phyloP scores from a whole-genome alignment of 2,113 vertebrate genomes.

The Hemicordylus capensis region DNA sequence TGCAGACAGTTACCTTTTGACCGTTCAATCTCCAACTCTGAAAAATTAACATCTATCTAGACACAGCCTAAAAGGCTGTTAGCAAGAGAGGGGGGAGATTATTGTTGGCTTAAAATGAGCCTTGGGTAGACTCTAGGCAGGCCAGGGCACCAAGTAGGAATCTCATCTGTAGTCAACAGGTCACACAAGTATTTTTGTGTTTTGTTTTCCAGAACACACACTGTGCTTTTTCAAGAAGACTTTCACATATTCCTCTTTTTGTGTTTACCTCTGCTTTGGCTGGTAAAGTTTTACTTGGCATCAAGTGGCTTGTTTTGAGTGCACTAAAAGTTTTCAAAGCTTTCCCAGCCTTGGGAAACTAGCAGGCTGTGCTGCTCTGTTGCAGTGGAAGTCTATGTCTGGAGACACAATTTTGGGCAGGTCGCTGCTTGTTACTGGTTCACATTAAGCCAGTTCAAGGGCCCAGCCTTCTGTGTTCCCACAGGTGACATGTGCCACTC shows the following conservation, averaged over 20 bases:
- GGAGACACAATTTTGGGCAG: not conserved
- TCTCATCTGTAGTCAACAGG: not conserved
- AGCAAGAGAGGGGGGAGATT: not conserved
- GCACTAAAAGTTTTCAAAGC: not conserved
- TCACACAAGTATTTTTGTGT: not conserved
- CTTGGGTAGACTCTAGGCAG: not conserved
- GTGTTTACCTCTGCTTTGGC: not conserved
- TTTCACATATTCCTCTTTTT: not conserved
- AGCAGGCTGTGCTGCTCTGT: accelerated
- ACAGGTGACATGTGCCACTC: not conserved
- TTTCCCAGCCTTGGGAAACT: not conserved
- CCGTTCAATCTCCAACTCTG: not conserved
- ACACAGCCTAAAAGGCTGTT: not conserved
- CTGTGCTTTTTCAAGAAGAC: not conserved
- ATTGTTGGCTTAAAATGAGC: not conserved
- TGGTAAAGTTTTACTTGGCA: slow-evolving; percentile 3
- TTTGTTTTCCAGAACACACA: not conserved
- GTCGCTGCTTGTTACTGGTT: slow-evolving; percentile 8
- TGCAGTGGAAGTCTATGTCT: not conserved
- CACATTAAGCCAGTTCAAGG: slow-evolving; percentile 16
- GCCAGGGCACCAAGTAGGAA: not conserved
- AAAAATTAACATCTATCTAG: not conserved
- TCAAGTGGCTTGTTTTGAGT: not conserved
- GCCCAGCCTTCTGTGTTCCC: slow-evolving; percentile 2
- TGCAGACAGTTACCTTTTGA: not conserved